Evolutionary conservation across 2,113 vertebrate species (phyloP), one percentile per base, ranked within the genome.

Genomic region (Chlamydotis undulata): DNA sequence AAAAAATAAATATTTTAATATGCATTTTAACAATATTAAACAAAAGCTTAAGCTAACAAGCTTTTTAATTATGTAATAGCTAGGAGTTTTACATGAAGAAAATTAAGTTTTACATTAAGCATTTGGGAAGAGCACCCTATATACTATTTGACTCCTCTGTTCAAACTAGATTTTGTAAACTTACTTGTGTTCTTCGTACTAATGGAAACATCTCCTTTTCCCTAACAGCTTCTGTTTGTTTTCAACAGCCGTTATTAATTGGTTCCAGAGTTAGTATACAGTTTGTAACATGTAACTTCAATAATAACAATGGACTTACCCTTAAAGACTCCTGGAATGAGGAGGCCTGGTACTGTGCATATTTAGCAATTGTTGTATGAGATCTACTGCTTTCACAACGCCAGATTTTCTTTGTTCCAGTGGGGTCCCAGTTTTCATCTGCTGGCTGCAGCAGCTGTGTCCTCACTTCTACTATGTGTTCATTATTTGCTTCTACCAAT

Each of bases 301-400:
- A 41, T 9, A 59, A 10, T 4, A 93, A 37, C n/a, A 41, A 90
- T 37, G 26, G 50, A 98, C 98, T 98, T 93, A 99, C 99, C 98
- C 99, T 98, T 91, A 99, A 98, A 47, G 99, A 99, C 98, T 99
- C 99, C 98, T 99, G 99, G 98, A 99, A 99, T 90, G 99, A 99
- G 28, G 99, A 99, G 52, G 99, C 99, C 97, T 99, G 99, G 97
- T 99, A 99, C 96, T 99, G 99, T 96, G 99, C 99, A 94, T 99
- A 99, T 97, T 99, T 99, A 97, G 99, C 98, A 98, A 99, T 99
- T 95, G 99, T 99, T 94, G 99, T 99, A 95, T 99, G 99, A 61
- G 99, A 99, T 96, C 98, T 98, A 97, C 99, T 99, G 98, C 99
- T 99, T 98, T 99, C 99, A 93, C 99, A 99, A 96, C 99, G 99